A percentile compares a stretch with the other conserved stretches of the same genome.
These are phyloP conservation scores for Eolophus roseicapilla DNA, from an alignment of 2,113 vertebrate genomes.

Conservation along the genomic window DNA sequence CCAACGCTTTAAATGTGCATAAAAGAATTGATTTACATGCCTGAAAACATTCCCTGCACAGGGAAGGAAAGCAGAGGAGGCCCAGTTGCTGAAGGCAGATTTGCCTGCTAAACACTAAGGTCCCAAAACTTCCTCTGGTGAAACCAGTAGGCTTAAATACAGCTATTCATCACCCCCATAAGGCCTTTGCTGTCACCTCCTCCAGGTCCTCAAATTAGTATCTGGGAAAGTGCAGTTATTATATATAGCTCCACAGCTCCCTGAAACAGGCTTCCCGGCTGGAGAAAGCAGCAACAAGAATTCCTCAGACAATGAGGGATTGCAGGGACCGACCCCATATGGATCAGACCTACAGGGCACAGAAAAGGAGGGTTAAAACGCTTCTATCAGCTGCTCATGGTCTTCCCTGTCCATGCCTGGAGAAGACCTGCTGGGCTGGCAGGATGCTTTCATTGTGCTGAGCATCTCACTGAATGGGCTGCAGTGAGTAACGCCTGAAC, in stretches of 20 bases:
- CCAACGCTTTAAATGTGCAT: rapidly evolving
- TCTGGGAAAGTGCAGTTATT: background rate
- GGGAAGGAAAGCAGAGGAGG: background rate
- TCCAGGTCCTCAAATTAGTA: background rate
- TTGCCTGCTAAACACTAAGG: background rate
- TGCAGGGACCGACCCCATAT: rapidly evolving
- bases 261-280: background rate
- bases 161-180: background rate
- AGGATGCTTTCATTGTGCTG: background rate
- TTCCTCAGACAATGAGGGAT: background rate
- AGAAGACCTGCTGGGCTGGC: background rate
- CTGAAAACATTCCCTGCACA: background rate
- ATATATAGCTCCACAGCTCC: background rate
- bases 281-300: background rate
- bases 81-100: background rate
- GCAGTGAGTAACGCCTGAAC: background rate
- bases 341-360: background rate
- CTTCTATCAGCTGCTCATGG: rapidly evolving
- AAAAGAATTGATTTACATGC: background rate
- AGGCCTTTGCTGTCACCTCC: background rate
- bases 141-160: background rate
- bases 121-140: background rate
- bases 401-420: background rate
- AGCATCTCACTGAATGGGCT: background rate
- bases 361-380: background rate